Base-by-base conservation (phyloP, 2,888 invertebrate species). In the Ectropis crepuscularia region DNA sequence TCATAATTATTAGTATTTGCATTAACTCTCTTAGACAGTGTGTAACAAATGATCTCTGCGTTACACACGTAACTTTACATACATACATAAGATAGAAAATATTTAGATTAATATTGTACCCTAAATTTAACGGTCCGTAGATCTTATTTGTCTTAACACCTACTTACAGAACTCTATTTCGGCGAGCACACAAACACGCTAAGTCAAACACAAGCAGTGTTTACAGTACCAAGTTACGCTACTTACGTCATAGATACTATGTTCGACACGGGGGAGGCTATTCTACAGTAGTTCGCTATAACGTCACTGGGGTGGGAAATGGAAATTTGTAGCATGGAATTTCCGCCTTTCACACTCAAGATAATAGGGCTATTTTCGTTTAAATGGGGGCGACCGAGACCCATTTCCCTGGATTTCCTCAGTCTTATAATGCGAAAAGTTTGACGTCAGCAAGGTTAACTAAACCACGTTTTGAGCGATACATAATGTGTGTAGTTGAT, bases 361-460 rank as follows among this genome's bases (percentile, higher is more conserved):
- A 36, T 42, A 67, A 75, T 79, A 77, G 79, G 71, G 63, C 69
- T 68, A 75, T 71, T 79, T 81, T 75, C 68, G 78, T 66, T 64
- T 76, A 59, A 75, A 58, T 48, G 72, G 73, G 72, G 67, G 70
- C 85, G 89, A 87, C 90, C 90, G 82, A 89, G 88, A 89, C 89
- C 89, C 83, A 88, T 82, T 87, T 81, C 79, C 68, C 57, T 63
- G 60, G 69, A 81, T 80, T 82, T 80, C 57, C 47, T 43, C 48
- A 48, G 53, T 53, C 45, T 58, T 45, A 80, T 87, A 88, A 88
- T 87, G 84, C 78, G 84, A 86, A 86, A 89, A 89, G 79, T 90
- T 88, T 89, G 87, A 91, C 90, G 91, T 90, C 89, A 89, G 70
- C 80, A 74, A 84, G 74, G 83, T 84, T 77, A 69, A 74, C 61